Percentiles rank a stretch among this genome's conserved stretches.
phyloP scores from a whole-genome alignment of 2,797 vertebrate genomes.

The Platyrinchus mystaceus region DNA sequence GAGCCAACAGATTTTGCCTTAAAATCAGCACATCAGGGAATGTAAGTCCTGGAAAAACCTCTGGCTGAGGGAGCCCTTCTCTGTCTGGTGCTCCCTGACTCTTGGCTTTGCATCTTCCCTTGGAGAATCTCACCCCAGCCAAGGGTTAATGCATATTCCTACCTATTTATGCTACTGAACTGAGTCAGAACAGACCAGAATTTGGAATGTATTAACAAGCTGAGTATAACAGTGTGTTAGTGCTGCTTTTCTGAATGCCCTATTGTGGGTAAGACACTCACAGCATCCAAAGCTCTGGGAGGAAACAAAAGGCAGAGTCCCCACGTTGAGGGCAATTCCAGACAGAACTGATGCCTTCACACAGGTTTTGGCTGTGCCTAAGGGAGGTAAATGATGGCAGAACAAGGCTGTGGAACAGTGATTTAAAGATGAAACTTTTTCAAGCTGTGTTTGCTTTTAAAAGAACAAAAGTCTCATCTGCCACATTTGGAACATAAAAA shows the following conservation, averaged over 20 bases:
- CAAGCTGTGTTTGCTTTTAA: background rate
- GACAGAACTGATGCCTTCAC: background rate
- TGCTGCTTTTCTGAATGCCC: background rate
- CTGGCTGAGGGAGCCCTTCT: background rate
- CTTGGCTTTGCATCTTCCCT: background rate
- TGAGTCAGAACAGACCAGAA: background rate
- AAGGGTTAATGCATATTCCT: background rate
- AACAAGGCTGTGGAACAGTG: background rate
- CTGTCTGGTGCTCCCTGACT: rapidly evolving
- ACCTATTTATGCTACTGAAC: background rate
- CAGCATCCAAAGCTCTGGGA: background rate
- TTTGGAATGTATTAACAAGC: background rate
- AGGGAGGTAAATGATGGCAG: background rate
- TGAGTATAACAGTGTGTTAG: background rate
- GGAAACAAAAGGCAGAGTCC: background rate
- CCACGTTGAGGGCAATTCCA: background rate
- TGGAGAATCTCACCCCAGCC: background rate
- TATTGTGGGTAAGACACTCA: background rate
- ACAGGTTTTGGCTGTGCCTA: background rate
- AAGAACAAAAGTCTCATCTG: background rate
- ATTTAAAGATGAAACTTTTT: background rate
- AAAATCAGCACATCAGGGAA: background rate
- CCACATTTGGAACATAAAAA: rapidly evolving
- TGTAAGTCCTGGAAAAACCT: background rate
- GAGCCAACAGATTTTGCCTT: background rate